Percentiles rank a stretch among this genome's conserved stretches.
Evolutionary conservation across 2,888 invertebrate species (phyloP).

Genomic region (Mythimna impura): DNA sequence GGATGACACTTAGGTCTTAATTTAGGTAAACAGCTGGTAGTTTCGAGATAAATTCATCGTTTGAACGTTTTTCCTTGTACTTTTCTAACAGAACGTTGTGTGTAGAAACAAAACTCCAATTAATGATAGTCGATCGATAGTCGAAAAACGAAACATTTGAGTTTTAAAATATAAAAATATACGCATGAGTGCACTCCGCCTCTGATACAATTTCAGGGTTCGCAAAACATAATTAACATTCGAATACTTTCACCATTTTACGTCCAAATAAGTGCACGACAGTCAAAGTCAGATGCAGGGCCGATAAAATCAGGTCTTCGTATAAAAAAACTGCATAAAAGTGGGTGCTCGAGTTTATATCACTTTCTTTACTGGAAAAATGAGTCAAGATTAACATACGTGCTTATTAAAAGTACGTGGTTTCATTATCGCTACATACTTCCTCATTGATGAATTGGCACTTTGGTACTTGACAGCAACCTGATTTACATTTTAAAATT

Average conservation of each 20-base stretch:
- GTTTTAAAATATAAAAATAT: background rate
- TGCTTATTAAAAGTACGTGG: conserved; percentile 22
- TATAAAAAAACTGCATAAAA: conserved; percentile 26
- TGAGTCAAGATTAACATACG: conserved; percentile 17
- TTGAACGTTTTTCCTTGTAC: too few species aligned
- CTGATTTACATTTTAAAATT: background rate
- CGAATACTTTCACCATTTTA: conserved; percentile 32
- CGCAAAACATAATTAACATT: conserved; percentile 5
- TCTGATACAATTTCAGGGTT: conserved; percentile 27
- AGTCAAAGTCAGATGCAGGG: conserved; percentile 6
- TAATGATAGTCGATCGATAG: background rate
- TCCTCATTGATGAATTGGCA: conserved; percentile 15
- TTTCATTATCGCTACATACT: background rate
- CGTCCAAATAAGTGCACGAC: conserved; percentile 25
- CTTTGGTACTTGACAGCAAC: background rate
- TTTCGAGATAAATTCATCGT: too few species aligned
- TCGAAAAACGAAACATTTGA: background rate
- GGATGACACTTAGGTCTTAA: too few species aligned
- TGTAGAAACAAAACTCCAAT: background rate
- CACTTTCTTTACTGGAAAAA: conserved; percentile 51
- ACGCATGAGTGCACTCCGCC: background rate
- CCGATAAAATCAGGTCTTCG: background rate
- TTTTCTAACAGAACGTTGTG: background rate
- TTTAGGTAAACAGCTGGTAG: too few species aligned
- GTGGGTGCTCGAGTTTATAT: conserved; percentile 42